Base-by-base conservation (phyloP, 1,140 invertebrate genomes). In the Antheraea pernyi region DNA sequence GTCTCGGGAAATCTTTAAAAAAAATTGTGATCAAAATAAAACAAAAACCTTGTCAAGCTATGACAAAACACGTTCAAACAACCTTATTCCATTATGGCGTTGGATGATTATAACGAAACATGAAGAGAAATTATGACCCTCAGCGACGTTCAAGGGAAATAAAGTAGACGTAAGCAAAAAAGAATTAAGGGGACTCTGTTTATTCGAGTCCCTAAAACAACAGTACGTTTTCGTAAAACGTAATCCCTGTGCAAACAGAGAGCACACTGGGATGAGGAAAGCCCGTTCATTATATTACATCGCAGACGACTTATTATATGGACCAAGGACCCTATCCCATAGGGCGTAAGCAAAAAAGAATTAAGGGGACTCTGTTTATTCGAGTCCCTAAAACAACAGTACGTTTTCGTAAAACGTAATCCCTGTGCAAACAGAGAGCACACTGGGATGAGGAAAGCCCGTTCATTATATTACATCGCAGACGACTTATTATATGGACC, bases 151-250 rank as follows among this genome's bases (percentile, higher is more conserved):
- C 46, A 53, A 0, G 13, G 46, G 46, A 53, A 53, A 53, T 13
- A 53, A 53, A 53, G 46, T 53, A 53, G 46, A 53, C 10, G 46
- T 16, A 53, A 53, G 39, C 39, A 53, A 53, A 53, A 53, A 53
- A 16, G 16, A 53, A 16, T 16, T 13, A 53, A 53, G 13, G 46
- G 46, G 46, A 53, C 46, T 53, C 46, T 53, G 46, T 53, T 53
- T 53, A 53, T 53, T 13, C 13, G 16, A 53, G 11, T 42, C 46
- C 46, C 46, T 53, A 53, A 53, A 53, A 53, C 46, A 53, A 53
- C 46, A 53, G 16, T 16, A 53, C 0, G 46, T 53, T 13, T 53
- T 53, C 46, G 46, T 53, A 13, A 53, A 53, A 53, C 46, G 13
- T 53, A 16, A 53, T 53, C 46, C 46, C 46, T 53, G 46, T 53